Base-by-base conservation (phyloP, 2,888 invertebrate species). In the Agonopterix heracliana region DNA sequence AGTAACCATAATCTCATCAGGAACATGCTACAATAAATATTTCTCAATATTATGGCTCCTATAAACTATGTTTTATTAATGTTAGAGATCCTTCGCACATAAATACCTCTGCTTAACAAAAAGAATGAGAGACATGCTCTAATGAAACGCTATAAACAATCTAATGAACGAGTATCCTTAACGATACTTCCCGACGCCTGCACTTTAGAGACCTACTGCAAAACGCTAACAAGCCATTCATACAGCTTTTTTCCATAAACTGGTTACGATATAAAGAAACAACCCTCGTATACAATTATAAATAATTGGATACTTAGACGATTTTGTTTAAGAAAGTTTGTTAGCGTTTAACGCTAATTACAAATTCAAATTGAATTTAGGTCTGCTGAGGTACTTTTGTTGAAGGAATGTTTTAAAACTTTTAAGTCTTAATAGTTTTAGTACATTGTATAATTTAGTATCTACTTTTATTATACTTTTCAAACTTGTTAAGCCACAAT, bases 211-310 rank as follows among this genome's bases (percentile, higher is more conserved):
- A 75, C 73, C 66, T 59, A 73, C 74, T 78, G 69, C 64, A 71
- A 78, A 78, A 76, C 71, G 71, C 75, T 83, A 82, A 82, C 81
- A 83, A 82, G 81, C 77, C 60, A 81, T 82, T 82, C 80, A 81
- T 73, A 72, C 63, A 74, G 66, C 72, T 75, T 79, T 66, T 76
- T 74, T 71, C 65, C 63, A 69, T 78, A 78, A 80, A 74, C 72
- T 63, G 76, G 73, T 78, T 79, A 77, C 60, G 62, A 61, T 64
- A 61, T 68, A 73, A 68, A 75, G 71, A 72, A 79, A 73, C 65
- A 68, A 57, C 66, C 70, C 72, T 59, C 71, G 68, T 60, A 13
- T 26, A 41, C 47, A 44, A 47, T 51, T 51, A 46, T 46, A 46
- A 43, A 34, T 47, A 51, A 79, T 79, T 79, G 78, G 68, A 63